Evolutionary conservation across 2,113 vertebrate species (phyloP), one percentile per base, ranked within the genome.

Genomic region (Vulpes vulpes): DNA sequence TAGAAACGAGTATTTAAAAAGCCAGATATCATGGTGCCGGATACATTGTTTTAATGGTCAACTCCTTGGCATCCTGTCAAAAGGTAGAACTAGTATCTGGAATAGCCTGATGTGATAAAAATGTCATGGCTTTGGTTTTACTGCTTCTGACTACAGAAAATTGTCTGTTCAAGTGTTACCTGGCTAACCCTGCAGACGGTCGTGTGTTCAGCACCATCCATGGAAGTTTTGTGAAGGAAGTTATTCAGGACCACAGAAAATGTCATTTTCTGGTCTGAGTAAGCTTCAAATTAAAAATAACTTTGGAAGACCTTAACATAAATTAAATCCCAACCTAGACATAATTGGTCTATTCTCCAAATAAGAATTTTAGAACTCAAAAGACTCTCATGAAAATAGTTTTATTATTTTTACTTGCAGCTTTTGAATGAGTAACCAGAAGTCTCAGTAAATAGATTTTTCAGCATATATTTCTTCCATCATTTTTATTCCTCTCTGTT

Each of bases 1-100:
- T 53, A 97, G n/a, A 89, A 97, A 98, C 71, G 69, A 96, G 19
- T 51, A 91, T 94, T 97, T 92, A 87, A 96, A 43, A 43, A 89
- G 27, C 95, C 96, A 98, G 96, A 91, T 94, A 95, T 90, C 91
- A 65, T 69, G 43, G 59, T 93, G 96, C 80, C 93, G 95, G 97
- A 98, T 87, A 90, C 43, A 84, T 95, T n/a, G 20, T 65, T 97
- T 98, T 96, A 95, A 95, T 85, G 71, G 49, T 82, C 88, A 94
- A 79, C 38, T 96, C 55, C 55, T 78, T 98, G 97, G 92, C 96
- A 97, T 82, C 35, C 71, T 91, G 87, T 92, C 90, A 95, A 92
- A 89, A 97, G 78, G 76, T 95, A 95, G 74, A 95, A 69, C 32
- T 76, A 81, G 65, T 88, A 81, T 94, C 92, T 97, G 97, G 88